Evolutionary conservation across 2,888 invertebrate genomes (phyloP).

Genomic region (Papilio demoleus): DNA sequence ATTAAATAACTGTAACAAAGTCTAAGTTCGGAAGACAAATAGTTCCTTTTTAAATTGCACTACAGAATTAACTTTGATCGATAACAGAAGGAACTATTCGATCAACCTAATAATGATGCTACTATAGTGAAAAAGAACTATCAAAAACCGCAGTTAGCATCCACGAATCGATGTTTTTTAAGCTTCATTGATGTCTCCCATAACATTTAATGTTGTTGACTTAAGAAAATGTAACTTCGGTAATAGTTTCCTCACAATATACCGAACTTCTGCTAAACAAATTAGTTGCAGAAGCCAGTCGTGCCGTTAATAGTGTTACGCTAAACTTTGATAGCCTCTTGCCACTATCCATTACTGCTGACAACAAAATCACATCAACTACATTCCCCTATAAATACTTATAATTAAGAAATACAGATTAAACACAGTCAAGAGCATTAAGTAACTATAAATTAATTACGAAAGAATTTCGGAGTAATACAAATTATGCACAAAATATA

Average conservation of each 20-base stretch:
- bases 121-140: too few species aligned
- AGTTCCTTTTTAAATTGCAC: too few species aligned
- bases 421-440: background rate
- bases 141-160: too few species aligned
- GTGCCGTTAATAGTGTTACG: constrained; percentile 30
- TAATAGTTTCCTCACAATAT: constrained; percentile 3
- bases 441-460: background rate
- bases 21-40: too few species aligned
- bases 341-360: constrained; percentile 27
- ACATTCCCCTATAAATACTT: constrained; percentile 15
- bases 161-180: too few species aligned
- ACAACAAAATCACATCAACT: constrained; percentile 31
- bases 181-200: too few species aligned
- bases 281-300: constrained; percentile 28
- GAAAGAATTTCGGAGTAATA: background rate
- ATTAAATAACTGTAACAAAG: too few species aligned
- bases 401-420: background rate
- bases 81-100: too few species aligned
- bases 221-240: constrained; percentile 9
- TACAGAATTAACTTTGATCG: too few species aligned
- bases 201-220: too few species aligned
- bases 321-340: constrained; percentile 34
- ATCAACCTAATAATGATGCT: too few species aligned
- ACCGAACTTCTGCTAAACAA: constrained; percentile 25
- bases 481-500: too few species aligned